Percentiles rank a stretch among this genome's conserved stretches.
Evolutionary conservation across 2,888 invertebrate genomes (phyloP).

Genomic region (Dasysyrphus tricinctus): DNA sequence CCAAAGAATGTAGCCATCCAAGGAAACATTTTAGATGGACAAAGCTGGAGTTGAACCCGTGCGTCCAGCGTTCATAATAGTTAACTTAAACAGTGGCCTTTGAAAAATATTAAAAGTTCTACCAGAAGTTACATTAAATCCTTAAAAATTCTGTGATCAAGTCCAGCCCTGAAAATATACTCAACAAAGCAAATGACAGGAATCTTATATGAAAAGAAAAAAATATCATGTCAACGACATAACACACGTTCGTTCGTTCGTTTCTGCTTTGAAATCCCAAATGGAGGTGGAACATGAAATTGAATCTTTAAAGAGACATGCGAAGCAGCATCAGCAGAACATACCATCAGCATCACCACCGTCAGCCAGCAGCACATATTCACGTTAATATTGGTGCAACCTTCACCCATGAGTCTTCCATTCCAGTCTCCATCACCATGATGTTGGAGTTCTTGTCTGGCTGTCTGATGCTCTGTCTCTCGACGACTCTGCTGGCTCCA

Average conservation of each 20-base stretch:
- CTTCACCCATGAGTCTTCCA: constrained; percentile 40
- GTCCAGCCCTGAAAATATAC: constrained; percentile 5
- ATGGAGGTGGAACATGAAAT: constrained; percentile 60
- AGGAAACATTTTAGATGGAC: too few species aligned
- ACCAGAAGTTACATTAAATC: too few species aligned
- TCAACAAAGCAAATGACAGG: constrained; percentile 50
- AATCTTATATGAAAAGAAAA: constrained; percentile 40
- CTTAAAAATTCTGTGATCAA: too few species aligned
- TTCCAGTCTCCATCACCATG: neutral
- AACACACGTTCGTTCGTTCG: constrained; percentile 57
- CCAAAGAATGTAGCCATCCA: too few species aligned
- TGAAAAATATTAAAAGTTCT: too few species aligned
- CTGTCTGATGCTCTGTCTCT: neutral
- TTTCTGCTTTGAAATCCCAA: constrained; percentile 55
- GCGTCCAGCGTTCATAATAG: too few species aligned
- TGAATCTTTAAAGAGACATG: constrained; percentile 57
- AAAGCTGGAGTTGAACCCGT: too few species aligned
- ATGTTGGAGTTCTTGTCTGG: constrained; percentile 20
- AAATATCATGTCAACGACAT: constrained; percentile 72
- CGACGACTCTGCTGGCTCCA: neutral
- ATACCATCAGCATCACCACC: neutral
- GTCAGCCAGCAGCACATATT: neutral
- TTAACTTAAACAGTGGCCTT: too few species aligned
- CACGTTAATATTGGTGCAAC: constrained; percentile 1
- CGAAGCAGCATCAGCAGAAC: constrained; percentile 32